Evolutionary conservation across 2,888 invertebrate species (phyloP), one percentile per base, ranked within the genome.

Genomic region (Xylophagus ater): DNA sequence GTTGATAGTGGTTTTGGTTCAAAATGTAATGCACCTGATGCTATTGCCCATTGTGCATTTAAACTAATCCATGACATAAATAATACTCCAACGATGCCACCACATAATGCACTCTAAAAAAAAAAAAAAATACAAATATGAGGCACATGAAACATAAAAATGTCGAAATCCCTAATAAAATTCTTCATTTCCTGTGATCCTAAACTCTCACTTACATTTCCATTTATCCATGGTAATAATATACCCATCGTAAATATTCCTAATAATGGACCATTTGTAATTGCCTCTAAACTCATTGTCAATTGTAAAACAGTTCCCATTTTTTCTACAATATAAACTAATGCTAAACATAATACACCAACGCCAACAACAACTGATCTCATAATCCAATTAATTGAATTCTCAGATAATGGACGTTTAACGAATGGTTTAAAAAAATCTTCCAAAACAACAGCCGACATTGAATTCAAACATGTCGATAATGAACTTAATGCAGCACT

Each of bases 401-500:
- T 59, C 10, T 70, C 66, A 3, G 78, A 68, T 1, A 76, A 57
- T 24, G 74, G 67, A 21, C 64, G 66, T 42, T 69, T 71, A 29
- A 66, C 69, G 51, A 72, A 76, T 1, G 76, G 73, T 52, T 76
- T 76, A 24, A 81, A 71, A 46, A 81, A 76, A 54, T 84, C 84
- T 58, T 82, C 78, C 29, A 83, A 56, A 0, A 81, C 75, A 2
- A 83, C 81, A 1, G 84, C 82, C 1, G 83, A 76, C 71, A 84
- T 74, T 1, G 83, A 81, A 56, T 84, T 84, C 20, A 84, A 61
- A 42, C 82, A 82, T 12, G 83, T 83, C 14, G 83, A 83, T 15
- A 84, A 62, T 0, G 84, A 82, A 55, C 83, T 83, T 5, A 92
- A 65, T 8, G 90, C 85, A 13, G 89, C 90, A 65, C 88, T 88